Percentiles rank a stretch among this genome's conserved stretches.
Evolutionary conservation across 1,140 invertebrate genomes (phyloP).

Genomic region (Cyrtorhinus lividipennis): DNA sequence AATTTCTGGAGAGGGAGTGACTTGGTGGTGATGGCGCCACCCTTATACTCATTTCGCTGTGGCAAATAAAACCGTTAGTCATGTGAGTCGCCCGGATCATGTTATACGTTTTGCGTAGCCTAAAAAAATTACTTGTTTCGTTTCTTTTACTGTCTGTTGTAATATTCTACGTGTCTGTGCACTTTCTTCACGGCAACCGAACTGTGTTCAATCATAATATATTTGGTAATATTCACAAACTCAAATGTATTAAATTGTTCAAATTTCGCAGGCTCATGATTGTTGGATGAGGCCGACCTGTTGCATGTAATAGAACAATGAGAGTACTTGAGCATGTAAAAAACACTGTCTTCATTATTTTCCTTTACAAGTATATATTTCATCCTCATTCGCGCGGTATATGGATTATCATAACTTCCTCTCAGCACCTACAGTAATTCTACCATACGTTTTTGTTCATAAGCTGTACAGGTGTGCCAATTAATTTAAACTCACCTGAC

Average conservation of each 20-base stretch:
- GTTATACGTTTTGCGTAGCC: neutral
- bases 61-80: slow-evolving; percentile 5
- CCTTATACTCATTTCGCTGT: neutral
- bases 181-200: neutral
- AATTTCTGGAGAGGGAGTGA: neutral
- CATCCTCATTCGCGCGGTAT: too few relatives aligned
- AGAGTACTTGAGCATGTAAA: neutral
- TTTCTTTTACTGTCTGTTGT: neutral
- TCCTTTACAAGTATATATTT: neutral
- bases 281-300: neutral
- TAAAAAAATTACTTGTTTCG: neutral
- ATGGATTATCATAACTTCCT: too few relatives aligned
- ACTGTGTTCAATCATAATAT: neutral
- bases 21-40: neutral
- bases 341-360: neutral
- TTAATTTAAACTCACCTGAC: too few relatives aligned
- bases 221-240: neutral
- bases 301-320: neutral
- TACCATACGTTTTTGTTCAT: too few relatives aligned
- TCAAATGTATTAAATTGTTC: neutral
- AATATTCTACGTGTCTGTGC: neutral
- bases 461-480: too few relatives aligned
- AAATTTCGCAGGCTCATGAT: neutral
- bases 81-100: slow-evolving; percentile 2
- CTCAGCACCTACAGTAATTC: too few relatives aligned